Percentiles rank a stretch among this genome's conserved stretches.
Conservation (phyloP, 2,888 invertebrate species). For the Protula sp. region DNA sequence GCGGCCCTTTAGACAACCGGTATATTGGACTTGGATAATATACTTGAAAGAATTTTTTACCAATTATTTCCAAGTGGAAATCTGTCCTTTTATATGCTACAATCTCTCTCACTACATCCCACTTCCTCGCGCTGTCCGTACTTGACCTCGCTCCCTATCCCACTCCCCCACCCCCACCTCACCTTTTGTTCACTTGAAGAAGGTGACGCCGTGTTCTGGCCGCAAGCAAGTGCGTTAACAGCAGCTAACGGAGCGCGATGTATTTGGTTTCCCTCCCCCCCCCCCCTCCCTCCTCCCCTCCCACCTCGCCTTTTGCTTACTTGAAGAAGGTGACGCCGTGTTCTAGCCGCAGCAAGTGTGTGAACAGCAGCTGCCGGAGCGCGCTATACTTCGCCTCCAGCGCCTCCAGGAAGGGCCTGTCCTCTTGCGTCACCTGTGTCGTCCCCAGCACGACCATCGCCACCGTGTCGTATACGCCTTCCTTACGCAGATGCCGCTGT, state of each 20-base stretch:
- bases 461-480: slow-evolving; percentile 36
- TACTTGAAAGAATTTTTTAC: too few relatives aligned
- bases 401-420: slow-evolving; percentile 25
- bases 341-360: slow-evolving; percentile 34
- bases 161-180: too few relatives aligned
- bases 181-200: slow-evolving; percentile 37
- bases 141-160: too few relatives aligned
- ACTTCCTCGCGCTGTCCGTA: too few relatives aligned
- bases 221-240: slow-evolving; percentile 36
- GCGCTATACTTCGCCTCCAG: slow-evolving; percentile 29
- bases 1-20: too few relatives aligned
- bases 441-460: slow-evolving; percentile 37
- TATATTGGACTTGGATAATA: too few relatives aligned
- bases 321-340: slow-evolving; percentile 35
- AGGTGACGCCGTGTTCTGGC: slow-evolving; percentile 32
- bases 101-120: too few relatives aligned
- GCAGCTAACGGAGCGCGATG: slow-evolving; percentile 28
- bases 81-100: too few relatives aligned
- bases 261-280: too few relatives aligned
- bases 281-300: too few relatives aligned
- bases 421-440: slow-evolving; percentile 20
- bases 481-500: slow-evolving; percentile 24
- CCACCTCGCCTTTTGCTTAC: too few relatives aligned
- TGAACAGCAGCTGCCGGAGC: slow-evolving; percentile 29
- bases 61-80: too few relatives aligned